Evolutionary conservation across 2,113 vertebrate genomes (phyloP), one percentile per base, ranked within the genome.

Genomic region (Triplophysa siluroides): DNA sequence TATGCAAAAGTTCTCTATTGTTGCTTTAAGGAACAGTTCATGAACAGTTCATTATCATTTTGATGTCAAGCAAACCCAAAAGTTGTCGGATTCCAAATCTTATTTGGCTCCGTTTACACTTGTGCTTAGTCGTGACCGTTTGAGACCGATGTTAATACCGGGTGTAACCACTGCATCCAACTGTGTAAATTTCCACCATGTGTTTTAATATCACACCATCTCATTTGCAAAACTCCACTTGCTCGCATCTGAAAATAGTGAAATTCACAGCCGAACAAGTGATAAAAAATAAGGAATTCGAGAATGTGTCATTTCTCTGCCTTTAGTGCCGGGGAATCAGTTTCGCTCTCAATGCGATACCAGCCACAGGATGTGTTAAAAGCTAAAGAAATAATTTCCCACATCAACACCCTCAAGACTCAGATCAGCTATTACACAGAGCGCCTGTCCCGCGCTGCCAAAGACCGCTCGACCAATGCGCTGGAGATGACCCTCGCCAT

Each of bases 401-500:
- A 99, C 45, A 98, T 99, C 84, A 99, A 97, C 88, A 99, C 97
- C 2, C 91, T 99, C 86, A 99, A 98, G 91, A 98, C 98, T 0
- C 98, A 99, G 89, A 96, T 99, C 89, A 98, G 96, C 89, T 99
- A 99, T 91, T 99, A 99, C 66, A 93, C 95, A 1, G 98, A 99
- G 78, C 94, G 98, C 18, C 94, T 99, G 80, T 97, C 96, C 0
- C 93, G 98, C 85, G 93, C 97, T 14, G 98, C 98, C 80, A 99
- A 98, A 90, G 98, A 99, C 10, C 94, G 95, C 82, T 99, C 97
- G 1, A 92, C 96, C 85, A 98, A 97, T 72, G 95, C 96, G 50
- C 91, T 99, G 81, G 97, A 99, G 89, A 95, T 97, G 85, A 99
- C 98, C 0, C 94, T 99, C 4, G 93, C 96, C 85, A 98, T 98